phyloP scores from a whole-genome alignment of 2,113 vertebrate genomes.

The Protobothrops mucrosquamatus region DNA sequence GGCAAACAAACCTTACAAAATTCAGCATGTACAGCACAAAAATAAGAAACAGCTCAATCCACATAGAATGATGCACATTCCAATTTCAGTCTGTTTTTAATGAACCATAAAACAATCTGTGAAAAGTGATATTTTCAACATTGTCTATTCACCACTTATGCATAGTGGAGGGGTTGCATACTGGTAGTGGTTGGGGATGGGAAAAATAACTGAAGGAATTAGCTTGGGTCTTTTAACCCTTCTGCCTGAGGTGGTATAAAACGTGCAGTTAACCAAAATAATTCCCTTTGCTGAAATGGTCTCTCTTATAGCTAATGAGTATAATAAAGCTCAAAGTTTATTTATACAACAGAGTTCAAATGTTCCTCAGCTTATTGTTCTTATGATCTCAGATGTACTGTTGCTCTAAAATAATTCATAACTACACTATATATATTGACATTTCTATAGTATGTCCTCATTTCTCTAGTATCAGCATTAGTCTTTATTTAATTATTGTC shows the following conservation, averaged over 20 bases:
- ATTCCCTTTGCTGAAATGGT: neutral
- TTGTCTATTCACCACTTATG: neutral
- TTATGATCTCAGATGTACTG: neutral
- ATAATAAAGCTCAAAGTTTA: neutral
- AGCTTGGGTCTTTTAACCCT: neutral
- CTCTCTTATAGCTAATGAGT: neutral
- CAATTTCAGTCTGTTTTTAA: slow-evolving; percentile 15
- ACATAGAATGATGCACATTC: neutral
- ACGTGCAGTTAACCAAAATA: slow-evolving; percentile 1
- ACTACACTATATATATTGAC: neutral
- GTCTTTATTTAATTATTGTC: neutral
- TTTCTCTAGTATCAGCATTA: neutral
- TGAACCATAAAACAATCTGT: slow-evolving; percentile 33
- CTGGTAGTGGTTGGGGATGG: neutral
- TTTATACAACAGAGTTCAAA: neutral
- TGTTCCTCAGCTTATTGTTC: neutral
- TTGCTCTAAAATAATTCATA: neutral
- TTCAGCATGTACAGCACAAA: neutral
- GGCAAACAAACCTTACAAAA: neutral
- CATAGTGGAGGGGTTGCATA: neutral
- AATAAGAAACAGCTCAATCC: neutral
- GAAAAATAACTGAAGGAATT: neutral
- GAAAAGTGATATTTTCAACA: slow-evolving; percentile 24
- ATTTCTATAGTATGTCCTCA: neutral
- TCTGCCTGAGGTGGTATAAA: neutral